Evolutionary conservation across 2,113 vertebrate species (phyloP), one percentile per base, ranked within the genome.

Genomic region (Nesogale talazaci): DNA sequence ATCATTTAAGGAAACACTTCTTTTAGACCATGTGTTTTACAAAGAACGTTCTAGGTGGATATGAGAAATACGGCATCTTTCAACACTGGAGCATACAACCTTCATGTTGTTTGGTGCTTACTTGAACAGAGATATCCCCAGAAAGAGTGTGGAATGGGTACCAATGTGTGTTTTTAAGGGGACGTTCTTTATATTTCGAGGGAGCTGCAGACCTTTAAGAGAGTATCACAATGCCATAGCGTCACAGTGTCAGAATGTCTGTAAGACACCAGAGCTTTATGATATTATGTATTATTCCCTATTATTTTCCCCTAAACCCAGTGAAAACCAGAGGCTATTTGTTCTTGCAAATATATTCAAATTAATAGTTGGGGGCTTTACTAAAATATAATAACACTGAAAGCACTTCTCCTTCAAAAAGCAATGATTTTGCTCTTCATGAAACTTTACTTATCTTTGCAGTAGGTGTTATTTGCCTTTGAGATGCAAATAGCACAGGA

Each of bases 331-430:
- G 69, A 79, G 57, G 23, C 40, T 88, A 38, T 78, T 70, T 87
- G 11, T 92, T 90, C 83, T 79, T 83, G 52, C 75, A 89, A 92
- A 84, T 67, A 42, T 83, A 86, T 63, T 52, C 46, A 79, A 90
- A 23, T 27, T 77, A 77, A 77, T 67, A 19, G 59, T 75, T 86
- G 67, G 40, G 27, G 63, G 2, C 22, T 87, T 89, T 76, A 80
- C 89, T 87, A 76, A 7, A 36, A 86, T 61, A 94, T 2, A 89
- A 34, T 70, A 80, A 80, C 27, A 79, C 25, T 72, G 52, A 84
- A 80, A 86, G 59, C 72, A n/a, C 11, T 29, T 36, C 16, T 25
- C 6, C 19, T 38, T 74, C 4, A 29, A 92, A 88, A 86, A 46
- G 19, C 2, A 63, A 12, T 65, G 25, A 11, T 67, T 76, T 36